Evolutionary conservation across 2,113 vertebrate species (phyloP).

Genomic region (Platanista minor): DNA sequence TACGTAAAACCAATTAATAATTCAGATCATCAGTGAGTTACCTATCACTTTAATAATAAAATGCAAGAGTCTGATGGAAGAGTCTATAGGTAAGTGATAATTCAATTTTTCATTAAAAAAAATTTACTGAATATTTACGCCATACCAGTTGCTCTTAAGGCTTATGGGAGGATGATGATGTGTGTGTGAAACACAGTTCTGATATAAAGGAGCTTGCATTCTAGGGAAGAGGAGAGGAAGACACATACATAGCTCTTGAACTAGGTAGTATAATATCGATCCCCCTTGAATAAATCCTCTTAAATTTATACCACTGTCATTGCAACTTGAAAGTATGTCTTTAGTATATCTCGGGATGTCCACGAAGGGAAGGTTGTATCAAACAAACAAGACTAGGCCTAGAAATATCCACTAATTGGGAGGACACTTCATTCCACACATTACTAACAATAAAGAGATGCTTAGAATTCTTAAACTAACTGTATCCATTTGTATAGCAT

Average conservation of each 20-base stretch:
- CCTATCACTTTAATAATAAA: not conserved
- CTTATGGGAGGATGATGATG: not conserved
- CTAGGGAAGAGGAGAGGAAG: not conserved
- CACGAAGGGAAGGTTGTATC: not conserved
- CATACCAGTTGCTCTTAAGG: not conserved
- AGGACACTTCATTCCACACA: conserved; percentile 24
- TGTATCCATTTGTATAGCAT: not conserved
- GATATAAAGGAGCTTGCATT: not conserved
- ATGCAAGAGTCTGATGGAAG: not conserved
- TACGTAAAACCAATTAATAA: not conserved
- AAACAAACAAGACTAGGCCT: not conserved
- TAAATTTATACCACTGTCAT: not conserved
- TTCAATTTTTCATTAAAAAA: not conserved
- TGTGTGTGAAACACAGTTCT: not conserved
- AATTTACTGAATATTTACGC: not conserved
- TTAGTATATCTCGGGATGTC: not conserved
- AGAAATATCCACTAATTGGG: not conserved
- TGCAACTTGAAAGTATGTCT: not conserved
- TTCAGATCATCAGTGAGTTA: not conserved
- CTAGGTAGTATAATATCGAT: not conserved
- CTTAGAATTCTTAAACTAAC: conserved; percentile 5
- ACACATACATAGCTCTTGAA: not conserved
- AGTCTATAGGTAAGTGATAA: not conserved
- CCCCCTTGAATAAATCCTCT: not conserved
- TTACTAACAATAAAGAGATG: not conserved